Percentiles rank a stretch among this genome's conserved stretches.
phyloP scores from a whole-genome alignment of 2,113 vertebrate species.

The Elephantulus edwardii region DNA sequence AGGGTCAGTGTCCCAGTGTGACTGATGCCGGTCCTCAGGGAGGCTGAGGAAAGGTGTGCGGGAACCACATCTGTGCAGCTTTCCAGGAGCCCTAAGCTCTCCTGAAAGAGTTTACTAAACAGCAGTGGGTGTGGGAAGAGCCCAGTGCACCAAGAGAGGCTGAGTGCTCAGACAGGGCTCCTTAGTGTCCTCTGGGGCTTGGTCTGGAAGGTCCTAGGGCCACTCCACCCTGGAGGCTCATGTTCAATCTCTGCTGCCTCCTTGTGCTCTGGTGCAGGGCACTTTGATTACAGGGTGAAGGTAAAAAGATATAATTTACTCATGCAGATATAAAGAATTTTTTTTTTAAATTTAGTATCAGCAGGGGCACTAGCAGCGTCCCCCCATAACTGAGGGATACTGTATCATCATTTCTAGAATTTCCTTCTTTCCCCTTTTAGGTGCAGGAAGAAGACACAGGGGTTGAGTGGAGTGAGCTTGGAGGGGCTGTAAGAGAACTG shows the following conservation, averaged over 20 bases:
- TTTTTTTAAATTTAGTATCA: not conserved
- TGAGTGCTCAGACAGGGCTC: not conserved
- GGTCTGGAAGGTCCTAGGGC: not conserved
- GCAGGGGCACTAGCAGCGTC: not conserved
- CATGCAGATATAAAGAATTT: not conserved
- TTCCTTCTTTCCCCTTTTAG: not conserved
- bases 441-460: not conserved
- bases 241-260: not conserved
- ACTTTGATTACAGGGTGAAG: not conserved
- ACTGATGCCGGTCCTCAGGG: not conserved
- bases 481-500: not conserved
- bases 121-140: rapidly evolving
- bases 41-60: not conserved
- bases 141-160: not conserved
- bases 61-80: not conserved
- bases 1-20: not conserved
- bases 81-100: not conserved
- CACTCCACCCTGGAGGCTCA: not conserved
- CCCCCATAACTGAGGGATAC: no score
- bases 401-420: not conserved
- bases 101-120: not conserved
- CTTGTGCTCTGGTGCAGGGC: not conserved
- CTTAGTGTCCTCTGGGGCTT: not conserved
- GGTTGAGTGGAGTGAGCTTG: not conserved
- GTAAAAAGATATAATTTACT: constrained; percentile 58